These are phyloP conservation scores for Phragmatobia fuliginosa DNA, from an alignment of 2,888 invertebrate species.

Conservation along the genomic window DNA sequence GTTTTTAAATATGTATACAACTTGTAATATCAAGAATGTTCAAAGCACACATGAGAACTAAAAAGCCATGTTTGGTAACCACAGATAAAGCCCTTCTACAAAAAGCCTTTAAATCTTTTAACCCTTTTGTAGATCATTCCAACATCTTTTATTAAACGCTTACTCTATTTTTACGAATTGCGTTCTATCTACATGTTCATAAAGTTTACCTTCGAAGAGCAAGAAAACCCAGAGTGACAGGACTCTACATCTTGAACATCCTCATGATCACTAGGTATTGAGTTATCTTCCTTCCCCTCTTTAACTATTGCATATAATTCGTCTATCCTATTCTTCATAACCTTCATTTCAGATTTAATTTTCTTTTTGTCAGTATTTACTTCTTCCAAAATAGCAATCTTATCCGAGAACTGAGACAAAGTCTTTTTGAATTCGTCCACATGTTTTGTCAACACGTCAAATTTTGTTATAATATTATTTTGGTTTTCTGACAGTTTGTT, in stretches of 20 bases:
- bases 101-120: neutral
- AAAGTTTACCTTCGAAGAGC: conserved; percentile 72
- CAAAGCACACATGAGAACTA: neutral
- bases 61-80: neutral
- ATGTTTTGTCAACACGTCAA: conserved; percentile 65
- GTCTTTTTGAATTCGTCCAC: conserved; percentile 68
- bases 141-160: neutral
- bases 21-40: neutral
- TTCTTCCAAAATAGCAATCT: conserved; percentile 67
- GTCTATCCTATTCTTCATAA: conserved; percentile 70
- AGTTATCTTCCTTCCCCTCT: conserved; percentile 74
- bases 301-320: conserved; percentile 74
- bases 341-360: conserved; percentile 65
- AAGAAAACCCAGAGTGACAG: conserved; percentile 75
- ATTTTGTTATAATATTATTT: conserved; percentile 63
- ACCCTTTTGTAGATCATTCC: neutral
- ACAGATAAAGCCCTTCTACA: neutral
- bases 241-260: conserved; percentile 74
- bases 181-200: neutral
- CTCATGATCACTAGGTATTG: conserved; percentile 52
- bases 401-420: conserved; percentile 64
- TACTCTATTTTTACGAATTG: neutral
- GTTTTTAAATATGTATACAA: no score
- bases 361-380: conserved; percentile 60
- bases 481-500: conserved; percentile 69